These are phyloP conservation scores for Coptodon rendalli DNA, from an alignment of 2,113 vertebrate genomes.

Conservation along the genomic window DNA sequence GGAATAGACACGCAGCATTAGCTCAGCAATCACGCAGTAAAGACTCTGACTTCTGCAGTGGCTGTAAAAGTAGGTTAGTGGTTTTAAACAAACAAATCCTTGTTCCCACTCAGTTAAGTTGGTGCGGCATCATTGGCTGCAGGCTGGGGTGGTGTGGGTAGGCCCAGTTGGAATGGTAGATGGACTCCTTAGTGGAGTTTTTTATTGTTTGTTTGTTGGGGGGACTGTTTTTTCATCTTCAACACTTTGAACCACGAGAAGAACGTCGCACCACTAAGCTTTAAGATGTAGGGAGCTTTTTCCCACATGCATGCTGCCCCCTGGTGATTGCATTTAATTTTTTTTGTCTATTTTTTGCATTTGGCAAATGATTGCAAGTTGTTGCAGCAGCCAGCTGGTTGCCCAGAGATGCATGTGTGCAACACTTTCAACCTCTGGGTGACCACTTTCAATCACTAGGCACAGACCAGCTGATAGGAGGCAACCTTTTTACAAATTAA, in stretches of 20 bases:
- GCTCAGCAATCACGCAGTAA: slow-evolving; percentile 35
- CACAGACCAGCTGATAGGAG: background rate
- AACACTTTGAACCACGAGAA: slow-evolving; percentile 55
- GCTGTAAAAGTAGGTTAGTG: slow-evolving; percentile 67
- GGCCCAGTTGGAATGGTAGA: slow-evolving; percentile 44
- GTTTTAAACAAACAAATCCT: slow-evolving; percentile 64
- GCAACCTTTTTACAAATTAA: background rate
- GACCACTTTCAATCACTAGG: background rate
- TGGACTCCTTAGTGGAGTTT: background rate
- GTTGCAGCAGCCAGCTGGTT: background rate
- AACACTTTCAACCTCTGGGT: background rate
- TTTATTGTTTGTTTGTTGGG: background rate
- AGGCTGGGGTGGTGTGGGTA: slow-evolving; percentile 49
- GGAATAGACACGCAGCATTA: slow-evolving; percentile 13
- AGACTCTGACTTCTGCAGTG: slow-evolving; percentile 27
- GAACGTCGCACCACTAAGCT: background rate
- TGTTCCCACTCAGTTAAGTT: slow-evolving; percentile 61
- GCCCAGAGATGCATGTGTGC: background rate
- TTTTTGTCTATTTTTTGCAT: background rate
- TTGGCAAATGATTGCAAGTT: background rate
- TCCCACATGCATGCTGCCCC: slow-evolving; percentile 29
- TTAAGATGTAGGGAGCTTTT: slow-evolving; percentile 12
- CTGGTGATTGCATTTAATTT: background rate
- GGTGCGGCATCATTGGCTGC: slow-evolving; percentile 52
- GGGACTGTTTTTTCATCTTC: background rate